Evolutionary conservation across 2,113 vertebrate species (phyloP).

Genomic region (Triplophysa tibetana): DNA sequence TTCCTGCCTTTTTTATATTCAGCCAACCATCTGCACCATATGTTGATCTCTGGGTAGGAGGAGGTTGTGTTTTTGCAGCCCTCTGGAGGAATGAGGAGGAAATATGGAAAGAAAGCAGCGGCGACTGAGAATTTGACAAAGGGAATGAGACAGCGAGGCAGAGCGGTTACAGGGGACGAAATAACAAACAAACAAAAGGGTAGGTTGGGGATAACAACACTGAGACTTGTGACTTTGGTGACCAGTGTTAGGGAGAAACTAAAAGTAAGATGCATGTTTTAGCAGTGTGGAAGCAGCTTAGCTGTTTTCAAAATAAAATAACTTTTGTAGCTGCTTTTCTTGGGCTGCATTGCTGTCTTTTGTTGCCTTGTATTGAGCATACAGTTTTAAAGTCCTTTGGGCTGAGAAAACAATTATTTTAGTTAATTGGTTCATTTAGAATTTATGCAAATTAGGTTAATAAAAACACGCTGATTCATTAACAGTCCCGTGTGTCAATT

Average conservation of each 20-base stretch:
- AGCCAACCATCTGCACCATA: slow-evolving; percentile 52
- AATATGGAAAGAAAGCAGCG: slow-evolving; percentile 42
- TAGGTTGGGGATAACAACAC: neutral
- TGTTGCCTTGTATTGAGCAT: no score
- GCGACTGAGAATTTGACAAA: neutral
- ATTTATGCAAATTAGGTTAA: no score
- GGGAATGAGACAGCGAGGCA: slow-evolving; percentile 8
- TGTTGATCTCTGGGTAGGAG: slow-evolving; percentile 52
- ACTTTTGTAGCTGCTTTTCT: neutral
- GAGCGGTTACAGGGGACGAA: slow-evolving; percentile 18
- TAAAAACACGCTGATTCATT: no score
- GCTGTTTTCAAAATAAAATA: neutral
- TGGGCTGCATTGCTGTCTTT: no score
- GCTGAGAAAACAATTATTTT: no score
- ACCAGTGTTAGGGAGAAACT: neutral
- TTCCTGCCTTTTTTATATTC: slow-evolving; percentile 53
- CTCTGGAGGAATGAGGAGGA: slow-evolving; percentile 47
- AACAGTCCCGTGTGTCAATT: no score
- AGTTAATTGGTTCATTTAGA: no score
- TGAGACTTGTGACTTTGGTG: slow-evolving; percentile 24
- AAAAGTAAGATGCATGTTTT: neutral
- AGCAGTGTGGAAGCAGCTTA: neutral
- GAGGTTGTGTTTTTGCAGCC: slow-evolving; percentile 46
- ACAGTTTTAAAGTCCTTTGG: no score
- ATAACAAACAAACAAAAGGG: slow-evolving; percentile 28